phyloP scores from a whole-genome alignment of 2,797 vertebrate genomes.

The Gila robusta region DNA sequence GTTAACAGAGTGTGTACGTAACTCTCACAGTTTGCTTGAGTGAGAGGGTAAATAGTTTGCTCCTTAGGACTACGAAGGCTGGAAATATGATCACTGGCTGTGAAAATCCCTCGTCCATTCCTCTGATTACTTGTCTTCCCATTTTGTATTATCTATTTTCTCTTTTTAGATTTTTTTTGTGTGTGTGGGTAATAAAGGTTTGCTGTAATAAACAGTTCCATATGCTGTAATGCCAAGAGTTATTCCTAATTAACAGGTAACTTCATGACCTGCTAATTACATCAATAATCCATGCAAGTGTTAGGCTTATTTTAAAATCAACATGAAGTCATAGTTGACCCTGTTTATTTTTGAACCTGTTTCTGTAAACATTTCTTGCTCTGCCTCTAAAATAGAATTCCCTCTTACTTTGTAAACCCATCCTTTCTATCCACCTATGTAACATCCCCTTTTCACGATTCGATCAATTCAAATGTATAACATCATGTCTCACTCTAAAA shows the following conservation, averaged over 20 bases:
- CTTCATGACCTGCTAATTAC: not conserved
- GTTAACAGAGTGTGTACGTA: constrained; percentile 72
- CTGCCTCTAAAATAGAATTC: not conserved
- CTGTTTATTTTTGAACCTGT: not conserved
- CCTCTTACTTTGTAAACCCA: not conserved
- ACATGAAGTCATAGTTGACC: not conserved
- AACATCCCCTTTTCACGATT: not conserved
- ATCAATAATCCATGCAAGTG: not conserved
- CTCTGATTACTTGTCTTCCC: constrained; percentile 13
- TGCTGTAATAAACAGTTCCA: constrained; percentile 4
- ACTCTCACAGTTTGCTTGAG: constrained; percentile 74
- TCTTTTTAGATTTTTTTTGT: not conserved
- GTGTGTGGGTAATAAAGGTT: not conserved
- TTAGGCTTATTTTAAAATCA: not conserved
- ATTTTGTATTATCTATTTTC: constrained; percentile 9
- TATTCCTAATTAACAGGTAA: constrained; percentile 21
- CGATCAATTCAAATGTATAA: not conserved
- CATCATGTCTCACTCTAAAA: not conserved
- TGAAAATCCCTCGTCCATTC: not conserved
- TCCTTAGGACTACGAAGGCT: constrained; percentile 4
- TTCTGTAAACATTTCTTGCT: not conserved
- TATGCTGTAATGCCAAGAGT: not conserved
- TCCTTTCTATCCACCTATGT: not conserved
- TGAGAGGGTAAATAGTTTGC: constrained; percentile 69
- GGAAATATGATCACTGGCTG: constrained; percentile 5